These are phyloP conservation scores for Aeoliscus strigatus DNA, from an alignment of 2,797 vertebrate species.

Conservation along the genomic window DNA sequence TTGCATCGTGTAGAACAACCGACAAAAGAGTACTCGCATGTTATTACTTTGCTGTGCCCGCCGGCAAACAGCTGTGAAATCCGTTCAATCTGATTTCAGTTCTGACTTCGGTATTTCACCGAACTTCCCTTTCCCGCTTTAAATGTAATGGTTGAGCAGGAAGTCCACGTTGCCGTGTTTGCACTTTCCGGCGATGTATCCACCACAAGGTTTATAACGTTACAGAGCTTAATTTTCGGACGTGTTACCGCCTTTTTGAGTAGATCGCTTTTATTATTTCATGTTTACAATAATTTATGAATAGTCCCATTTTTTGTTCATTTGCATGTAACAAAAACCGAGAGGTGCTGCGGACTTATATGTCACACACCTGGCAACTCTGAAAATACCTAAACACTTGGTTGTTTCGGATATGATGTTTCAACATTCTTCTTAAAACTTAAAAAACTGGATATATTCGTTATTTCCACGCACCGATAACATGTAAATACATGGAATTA, in stretches of 20 bases:
- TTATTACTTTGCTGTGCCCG: rapidly evolving
- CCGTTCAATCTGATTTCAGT: too few species aligned
- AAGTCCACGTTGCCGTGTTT: conserved; percentile 43
- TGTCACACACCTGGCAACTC: conserved; percentile 47
- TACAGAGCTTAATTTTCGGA: rapidly evolving
- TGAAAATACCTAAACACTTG: not conserved
- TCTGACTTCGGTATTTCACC: not conserved
- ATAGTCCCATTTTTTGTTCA: rapidly evolving
- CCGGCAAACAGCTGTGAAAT: too few species aligned
- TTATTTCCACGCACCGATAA: too few species aligned
- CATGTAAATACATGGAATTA: rapidly evolving
- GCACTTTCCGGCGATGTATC: not conserved
- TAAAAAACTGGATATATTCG: too few species aligned
- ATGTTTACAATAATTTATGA: not conserved
- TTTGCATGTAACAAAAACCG: not conserved
- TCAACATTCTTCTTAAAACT: conserved; percentile 18
- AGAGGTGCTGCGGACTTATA: not conserved
- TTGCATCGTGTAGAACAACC: too few species aligned
- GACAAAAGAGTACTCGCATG: rapidly evolving
- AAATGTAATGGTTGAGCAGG: conserved; percentile 23
- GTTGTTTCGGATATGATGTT: conserved; percentile 50
- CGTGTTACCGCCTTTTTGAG: too few species aligned
- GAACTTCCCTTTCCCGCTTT: conserved; percentile 56
- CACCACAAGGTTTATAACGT: not conserved
- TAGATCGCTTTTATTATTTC: too few species aligned